phyloP scores from a whole-genome alignment of 1,140 invertebrate genomes.

The Euura saliciscinereae region DNA sequence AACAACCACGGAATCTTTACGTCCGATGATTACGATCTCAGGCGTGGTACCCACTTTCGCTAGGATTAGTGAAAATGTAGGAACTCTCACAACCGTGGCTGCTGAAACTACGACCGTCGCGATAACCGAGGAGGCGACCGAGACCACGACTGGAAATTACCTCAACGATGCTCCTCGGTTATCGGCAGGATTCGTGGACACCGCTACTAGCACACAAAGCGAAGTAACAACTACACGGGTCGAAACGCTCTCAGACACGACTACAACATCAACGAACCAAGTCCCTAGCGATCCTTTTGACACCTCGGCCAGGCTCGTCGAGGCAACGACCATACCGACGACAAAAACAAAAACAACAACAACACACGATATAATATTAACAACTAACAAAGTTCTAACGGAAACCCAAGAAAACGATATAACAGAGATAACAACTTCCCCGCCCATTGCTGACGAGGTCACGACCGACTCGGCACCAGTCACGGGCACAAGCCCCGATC shows the following conservation, averaged over 20 bases:
- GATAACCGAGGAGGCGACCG: conserved; percentile 9
- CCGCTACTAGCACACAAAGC: neutral
- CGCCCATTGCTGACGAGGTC: neutral
- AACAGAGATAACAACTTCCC: conserved; percentile 11
- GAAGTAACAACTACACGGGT: neutral
- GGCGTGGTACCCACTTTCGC: neutral
- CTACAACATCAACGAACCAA: neutral
- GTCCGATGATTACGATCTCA: neutral
- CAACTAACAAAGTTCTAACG: conserved; percentile 15
- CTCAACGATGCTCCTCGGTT: neutral
- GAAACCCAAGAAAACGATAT: neutral
- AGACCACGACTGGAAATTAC: neutral
- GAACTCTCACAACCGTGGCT: neutral
- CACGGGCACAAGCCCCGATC: conserved; percentile 17
- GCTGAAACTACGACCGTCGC: conserved; percentile 8
- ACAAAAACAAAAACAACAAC: conserved; percentile 13
- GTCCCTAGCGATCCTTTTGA: neutral
- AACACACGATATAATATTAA: conserved; percentile 15
- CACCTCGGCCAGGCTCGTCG: too few relatives aligned
- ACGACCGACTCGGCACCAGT: neutral
- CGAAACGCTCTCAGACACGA: neutral
- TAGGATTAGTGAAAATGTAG: neutral
- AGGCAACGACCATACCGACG: neutral
- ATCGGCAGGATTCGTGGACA: neutral
- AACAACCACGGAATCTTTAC: neutral